phyloP scores from a whole-genome alignment of 2,797 vertebrate genomes.

The Chelon auratus region DNA sequence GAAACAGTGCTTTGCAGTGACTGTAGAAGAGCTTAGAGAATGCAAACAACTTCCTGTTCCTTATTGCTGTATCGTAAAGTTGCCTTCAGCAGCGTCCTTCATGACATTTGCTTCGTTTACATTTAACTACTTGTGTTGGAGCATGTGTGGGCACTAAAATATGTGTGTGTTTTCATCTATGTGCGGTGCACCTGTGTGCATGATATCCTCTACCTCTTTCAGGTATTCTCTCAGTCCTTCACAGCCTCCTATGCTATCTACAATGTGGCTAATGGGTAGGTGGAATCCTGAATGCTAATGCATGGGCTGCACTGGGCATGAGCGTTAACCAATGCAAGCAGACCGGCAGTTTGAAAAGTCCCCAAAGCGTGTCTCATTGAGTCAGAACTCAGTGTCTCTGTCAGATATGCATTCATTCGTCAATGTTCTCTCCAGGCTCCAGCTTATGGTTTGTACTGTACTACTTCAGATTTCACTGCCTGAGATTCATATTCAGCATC shows the following conservation, averaged over 20 bases:
- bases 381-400: constrained; percentile 64
- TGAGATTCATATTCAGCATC: constrained; percentile 70
- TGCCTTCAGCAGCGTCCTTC: constrained; percentile 9
- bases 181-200: constrained; percentile 72
- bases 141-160: constrained; percentile 61
- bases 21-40: constrained; percentile 10
- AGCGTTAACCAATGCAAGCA: constrained; percentile 74
- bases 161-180: constrained; percentile 61
- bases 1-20: constrained; percentile 8
- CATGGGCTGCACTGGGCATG: constrained; percentile 86
- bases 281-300: constrained; percentile 81
- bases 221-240: constrained; percentile 91
- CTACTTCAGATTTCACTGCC: constrained; percentile 63
- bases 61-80: constrained; percentile 2
- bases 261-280: constrained; percentile 88
- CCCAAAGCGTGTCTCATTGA: constrained; percentile 67
- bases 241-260: constrained; percentile 88
- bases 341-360: constrained; percentile 56
- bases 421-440: constrained; percentile 55
- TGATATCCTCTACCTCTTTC: constrained; percentile 84
- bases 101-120: constrained; percentile 36
- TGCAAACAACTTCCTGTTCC: constrained; percentile 30
- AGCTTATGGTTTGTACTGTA: constrained; percentile 55
- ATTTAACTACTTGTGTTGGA: constrained; percentile 32
- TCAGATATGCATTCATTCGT: constrained; percentile 75